Percentiles rank a stretch among this genome's conserved stretches.
Conservation (phyloP, 1,140 invertebrate genomes). For the Platyscapa corneri region DNA sequence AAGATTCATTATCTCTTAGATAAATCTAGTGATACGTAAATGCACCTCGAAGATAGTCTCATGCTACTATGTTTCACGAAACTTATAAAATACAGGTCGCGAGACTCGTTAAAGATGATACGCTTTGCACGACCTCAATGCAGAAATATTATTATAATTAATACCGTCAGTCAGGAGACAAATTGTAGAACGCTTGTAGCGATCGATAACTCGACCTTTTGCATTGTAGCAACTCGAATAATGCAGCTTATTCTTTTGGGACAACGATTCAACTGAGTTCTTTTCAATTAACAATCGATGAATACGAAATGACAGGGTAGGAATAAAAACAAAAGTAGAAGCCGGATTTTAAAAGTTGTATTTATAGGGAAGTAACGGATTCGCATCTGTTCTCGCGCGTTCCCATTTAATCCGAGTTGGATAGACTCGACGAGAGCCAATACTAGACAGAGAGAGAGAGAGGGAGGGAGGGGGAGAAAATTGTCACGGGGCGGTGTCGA, state of each 20-base stretch:
- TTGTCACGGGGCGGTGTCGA: neutral
- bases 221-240: no score
- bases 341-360: neutral
- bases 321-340: neutral
- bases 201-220: no score
- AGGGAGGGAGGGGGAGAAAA: neutral
- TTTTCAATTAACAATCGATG: neutral
- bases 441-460: neutral
- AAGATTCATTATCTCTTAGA: conserved; percentile 7
- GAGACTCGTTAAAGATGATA: no score
- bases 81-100: neutral
- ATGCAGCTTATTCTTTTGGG: no score
- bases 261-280: no score
- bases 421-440: neutral
- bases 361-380: no score
- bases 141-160: no score
- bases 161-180: no score
- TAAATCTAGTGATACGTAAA: conserved; percentile 24
- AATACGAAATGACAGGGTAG: neutral
- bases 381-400: no score
- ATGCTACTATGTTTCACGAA: neutral
- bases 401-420: neutral
- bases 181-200: no score
- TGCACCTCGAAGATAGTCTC: neutral
- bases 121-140: no score